These are phyloP conservation scores for Festucalex cinctus DNA, from an alignment of 2,113 vertebrate genomes.

Conservation along the genomic window DNA sequence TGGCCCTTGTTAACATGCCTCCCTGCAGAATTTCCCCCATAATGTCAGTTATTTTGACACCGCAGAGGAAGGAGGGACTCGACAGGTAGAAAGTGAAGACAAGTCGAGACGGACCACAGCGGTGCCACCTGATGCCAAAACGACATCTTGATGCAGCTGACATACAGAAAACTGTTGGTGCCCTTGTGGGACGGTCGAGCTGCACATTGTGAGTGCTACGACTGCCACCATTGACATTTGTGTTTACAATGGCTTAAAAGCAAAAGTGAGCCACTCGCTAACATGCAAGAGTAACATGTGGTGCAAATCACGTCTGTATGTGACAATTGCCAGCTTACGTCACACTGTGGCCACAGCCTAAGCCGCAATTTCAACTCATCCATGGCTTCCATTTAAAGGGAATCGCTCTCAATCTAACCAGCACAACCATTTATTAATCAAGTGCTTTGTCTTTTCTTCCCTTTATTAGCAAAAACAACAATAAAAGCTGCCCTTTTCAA, in stretches of 20 bases:
- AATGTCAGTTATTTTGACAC: slow-evolving; percentile 16
- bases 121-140: neutral
- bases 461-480: neutral
- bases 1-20: slow-evolving; percentile 6
- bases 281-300: too few relatives aligned
- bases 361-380: neutral
- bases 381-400: neutral
- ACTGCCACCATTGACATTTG: too few relatives aligned
- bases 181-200: neutral
- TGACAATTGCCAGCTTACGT: too few relatives aligned
- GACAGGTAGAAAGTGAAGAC: neutral
- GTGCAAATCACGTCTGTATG: too few relatives aligned
- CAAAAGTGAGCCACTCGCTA: too few relatives aligned
- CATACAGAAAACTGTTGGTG: neutral
- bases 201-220: neutral
- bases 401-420: neutral
- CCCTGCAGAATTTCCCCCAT: neutral
- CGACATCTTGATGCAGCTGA: neutral
- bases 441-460: neutral
- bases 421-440: neutral
- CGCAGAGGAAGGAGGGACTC: neutral
- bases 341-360: too few relatives aligned
- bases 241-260: too few relatives aligned
- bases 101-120: neutral
- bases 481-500: slow-evolving; percentile 1